Base-by-base conservation (phyloP, 1,140 invertebrate species). In the Trichogramma pretiosum region DNA sequence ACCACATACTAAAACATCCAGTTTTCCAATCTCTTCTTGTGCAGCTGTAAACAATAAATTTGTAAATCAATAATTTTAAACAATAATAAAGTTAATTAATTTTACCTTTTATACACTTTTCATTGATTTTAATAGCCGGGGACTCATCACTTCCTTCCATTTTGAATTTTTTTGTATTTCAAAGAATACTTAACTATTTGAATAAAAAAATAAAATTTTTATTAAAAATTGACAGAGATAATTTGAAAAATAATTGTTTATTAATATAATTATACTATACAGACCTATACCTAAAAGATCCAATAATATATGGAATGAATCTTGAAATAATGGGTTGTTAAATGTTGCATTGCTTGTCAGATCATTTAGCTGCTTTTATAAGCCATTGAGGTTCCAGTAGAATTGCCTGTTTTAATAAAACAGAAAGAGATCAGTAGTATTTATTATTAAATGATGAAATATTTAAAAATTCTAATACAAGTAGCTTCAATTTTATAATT, bases 1-100 rank as follows among this genome's bases (percentile, higher is more conserved):
- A 13, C 86, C 86, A 70, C 86, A 89, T 1, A 89, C 84, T 33
- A 87, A 71, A 7, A 88, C 78, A 73, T 89, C 85, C 51, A 86
- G 63, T 40, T 77, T 77, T 43, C 79, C 77, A 67, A 86, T 79
- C 61, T 85, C 79, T 54, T 85, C 77, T 75, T 85, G 80, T 10
- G 84, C 81, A 56, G 77, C 85, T 84, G 24, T 49, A 32, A 28
- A 36, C 46, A 39, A 41, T 41, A 50, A 37, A 50, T 44, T 40
- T 45, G 22, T 45, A 23, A 3, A 22, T 4, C 8, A 3, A 24
- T 5, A 5, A 5, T 19, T 17, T 32, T 39, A 9, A 22, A 32
- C 19, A 28, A 13, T 43, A 3, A 8, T 14, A 22, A 26, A 19
- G 11, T 30, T 37, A 48, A 37, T 34, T 14, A 45, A 38, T 14